Conservation (phyloP, 2,888 invertebrate species). For the Anarsia innoxiella region DNA sequence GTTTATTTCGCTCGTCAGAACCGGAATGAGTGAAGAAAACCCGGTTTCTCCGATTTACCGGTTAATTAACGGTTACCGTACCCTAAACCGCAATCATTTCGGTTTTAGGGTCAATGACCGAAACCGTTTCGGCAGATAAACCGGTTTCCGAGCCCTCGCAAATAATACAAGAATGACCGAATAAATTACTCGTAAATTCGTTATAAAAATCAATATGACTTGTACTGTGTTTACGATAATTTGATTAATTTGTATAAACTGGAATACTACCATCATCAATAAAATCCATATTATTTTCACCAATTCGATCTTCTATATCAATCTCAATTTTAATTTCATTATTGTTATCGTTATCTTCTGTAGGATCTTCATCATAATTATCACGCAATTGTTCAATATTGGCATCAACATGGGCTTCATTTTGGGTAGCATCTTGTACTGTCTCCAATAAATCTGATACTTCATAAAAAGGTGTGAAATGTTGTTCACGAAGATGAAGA, state of each 20-base stretch:
- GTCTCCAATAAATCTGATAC: constrained; percentile 26
- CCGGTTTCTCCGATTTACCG: too few relatives aligned
- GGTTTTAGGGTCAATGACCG: too few relatives aligned
- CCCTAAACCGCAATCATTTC: too few relatives aligned
- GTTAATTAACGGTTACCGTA: too few relatives aligned
- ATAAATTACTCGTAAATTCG: too few relatives aligned
- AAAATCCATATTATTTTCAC: constrained; percentile 26
- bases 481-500: constrained; percentile 25
- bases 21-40: too few relatives aligned
- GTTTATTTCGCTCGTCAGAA: too few relatives aligned
- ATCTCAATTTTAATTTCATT: constrained; percentile 24
- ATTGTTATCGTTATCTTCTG: constrained; percentile 25
- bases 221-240: background rate
- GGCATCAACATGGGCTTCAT: constrained; percentile 24
- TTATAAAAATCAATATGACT: too few relatives aligned
- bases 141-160: too few relatives aligned
- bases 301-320: constrained; percentile 23
- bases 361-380: constrained; percentile 24
- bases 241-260: constrained; percentile 25
- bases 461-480: constrained; percentile 27
- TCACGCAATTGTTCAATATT: constrained; percentile 24
- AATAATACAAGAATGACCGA: too few relatives aligned
- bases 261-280: constrained; percentile 26
- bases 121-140: too few relatives aligned
- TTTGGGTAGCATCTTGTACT: constrained; percentile 23